A percentile compares a stretch with the other conserved stretches of the same genome.
Conservation (phyloP, 2,113 vertebrate species). For the Pelobates fuscus region DNA sequence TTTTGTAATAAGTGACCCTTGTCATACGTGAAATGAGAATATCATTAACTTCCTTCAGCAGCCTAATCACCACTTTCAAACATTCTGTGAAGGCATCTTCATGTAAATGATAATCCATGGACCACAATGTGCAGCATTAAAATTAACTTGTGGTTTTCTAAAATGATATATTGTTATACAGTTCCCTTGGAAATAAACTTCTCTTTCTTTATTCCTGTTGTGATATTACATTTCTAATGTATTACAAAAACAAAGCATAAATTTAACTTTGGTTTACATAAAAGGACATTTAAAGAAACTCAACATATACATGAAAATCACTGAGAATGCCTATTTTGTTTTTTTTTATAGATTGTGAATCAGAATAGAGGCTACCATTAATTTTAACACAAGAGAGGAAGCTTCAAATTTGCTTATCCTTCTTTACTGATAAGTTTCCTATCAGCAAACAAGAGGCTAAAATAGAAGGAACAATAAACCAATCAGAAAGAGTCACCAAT, state of each 20-base stretch:
- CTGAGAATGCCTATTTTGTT: too few relatives aligned
- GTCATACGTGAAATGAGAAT: constrained; percentile 11
- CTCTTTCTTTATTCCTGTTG: constrained; percentile 10
- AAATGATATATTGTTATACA: constrained; percentile 1
- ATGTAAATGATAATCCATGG: constrained; percentile 24
- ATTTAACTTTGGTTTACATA: too few relatives aligned
- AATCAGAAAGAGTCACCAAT: too few relatives aligned
- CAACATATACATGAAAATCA: too few relatives aligned
- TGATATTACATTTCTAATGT: constrained; percentile 27
- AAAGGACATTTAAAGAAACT: too few relatives aligned
- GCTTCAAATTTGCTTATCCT: too few relatives aligned
- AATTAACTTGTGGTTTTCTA: constrained; percentile 27
- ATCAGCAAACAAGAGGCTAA: too few relatives aligned
- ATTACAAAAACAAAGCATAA: constrained; percentile 12
- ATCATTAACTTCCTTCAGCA: constrained; percentile 24
- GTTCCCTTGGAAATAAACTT: constrained; percentile 28
- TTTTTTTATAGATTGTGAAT: too few relatives aligned
- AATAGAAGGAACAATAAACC: too few relatives aligned
- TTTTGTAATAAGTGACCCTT: constrained; percentile 38
- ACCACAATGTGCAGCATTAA: not conserved
- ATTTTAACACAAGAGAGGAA: too few relatives aligned
- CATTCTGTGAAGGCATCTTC: constrained; percentile 9
- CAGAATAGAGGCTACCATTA: too few relatives aligned
- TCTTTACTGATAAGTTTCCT: too few relatives aligned
- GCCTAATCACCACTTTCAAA: constrained; percentile 12